These are phyloP conservation scores for Chelon labrosus DNA, from an alignment of 2,797 vertebrate genomes.

Conservation along the genomic window DNA sequence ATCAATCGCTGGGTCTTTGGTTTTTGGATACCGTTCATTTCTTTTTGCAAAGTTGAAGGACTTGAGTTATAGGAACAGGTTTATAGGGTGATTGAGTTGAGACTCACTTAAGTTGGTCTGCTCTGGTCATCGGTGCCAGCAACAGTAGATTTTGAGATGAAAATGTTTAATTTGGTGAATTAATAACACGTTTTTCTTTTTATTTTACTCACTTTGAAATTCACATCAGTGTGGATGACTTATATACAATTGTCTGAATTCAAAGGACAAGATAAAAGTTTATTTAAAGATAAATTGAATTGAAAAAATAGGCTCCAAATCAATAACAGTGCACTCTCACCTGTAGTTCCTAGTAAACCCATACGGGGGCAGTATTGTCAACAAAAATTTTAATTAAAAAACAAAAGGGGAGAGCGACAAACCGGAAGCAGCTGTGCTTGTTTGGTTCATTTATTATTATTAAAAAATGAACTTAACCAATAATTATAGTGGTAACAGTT, in stretches of 20 bases:
- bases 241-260: background rate
- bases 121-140: background rate
- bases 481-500: background rate
- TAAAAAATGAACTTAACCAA: background rate
- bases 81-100: too few species aligned
- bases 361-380: background rate
- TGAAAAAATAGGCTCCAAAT: background rate
- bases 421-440: background rate
- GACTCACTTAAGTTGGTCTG: too few species aligned
- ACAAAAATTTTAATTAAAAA: background rate
- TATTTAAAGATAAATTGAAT: too few species aligned
- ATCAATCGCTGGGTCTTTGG: background rate
- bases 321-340: background rate
- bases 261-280: too few species aligned
- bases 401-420: background rate
- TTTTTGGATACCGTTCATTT: background rate
- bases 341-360: slow-evolving; percentile 27
- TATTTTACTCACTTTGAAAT: background rate
- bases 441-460: background rate
- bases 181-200: background rate
- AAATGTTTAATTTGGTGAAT: background rate
- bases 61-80: too few species aligned
- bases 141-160: background rate
- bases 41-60: too few species aligned
- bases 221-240: background rate